Percentiles rank a stretch among this genome's conserved stretches.
These are phyloP conservation scores for Seriola dumerili DNA, from an alignment of 2,113 vertebrate species.

Conservation along the genomic window DNA sequence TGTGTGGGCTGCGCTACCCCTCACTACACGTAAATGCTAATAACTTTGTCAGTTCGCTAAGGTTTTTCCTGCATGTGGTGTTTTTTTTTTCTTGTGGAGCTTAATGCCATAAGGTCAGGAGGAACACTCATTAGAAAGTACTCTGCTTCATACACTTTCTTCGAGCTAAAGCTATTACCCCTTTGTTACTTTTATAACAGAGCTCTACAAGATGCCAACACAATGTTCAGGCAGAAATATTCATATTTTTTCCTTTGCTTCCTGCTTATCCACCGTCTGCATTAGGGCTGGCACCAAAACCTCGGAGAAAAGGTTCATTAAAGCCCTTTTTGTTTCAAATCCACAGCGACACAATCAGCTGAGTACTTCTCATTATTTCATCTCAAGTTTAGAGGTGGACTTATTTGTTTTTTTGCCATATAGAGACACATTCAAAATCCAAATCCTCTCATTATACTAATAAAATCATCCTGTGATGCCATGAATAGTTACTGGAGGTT, in stretches of 20 bases:
- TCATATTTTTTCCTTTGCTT: conserved; percentile 32
- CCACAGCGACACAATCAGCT: conserved; percentile 38
- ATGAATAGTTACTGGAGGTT: background rate
- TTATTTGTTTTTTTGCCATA: conserved; percentile 19
- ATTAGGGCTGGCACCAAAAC: conserved; percentile 44
- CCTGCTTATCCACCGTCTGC: conserved; percentile 34
- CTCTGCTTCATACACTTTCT: conserved; percentile 45
- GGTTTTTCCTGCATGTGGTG: conserved; percentile 75
- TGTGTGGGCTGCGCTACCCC: conserved; percentile 72
- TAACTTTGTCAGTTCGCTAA: conserved; percentile 75
- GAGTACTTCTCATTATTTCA: conserved; percentile 43
- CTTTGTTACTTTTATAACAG: conserved; percentile 51
- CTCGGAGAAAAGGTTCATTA: conserved; percentile 69
- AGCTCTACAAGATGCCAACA: conserved; percentile 33
- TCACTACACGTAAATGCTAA: conserved; percentile 72
- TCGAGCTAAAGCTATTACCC: conserved; percentile 39
- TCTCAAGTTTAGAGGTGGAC: conserved; percentile 15
- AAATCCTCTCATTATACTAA: conserved; percentile 34
- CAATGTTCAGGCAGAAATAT: conserved; percentile 36
- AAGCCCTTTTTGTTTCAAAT: conserved; percentile 58
- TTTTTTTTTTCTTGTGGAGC: conserved; percentile 58
- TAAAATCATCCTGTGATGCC: conserved; percentile 14
- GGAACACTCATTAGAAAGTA: conserved; percentile 72
- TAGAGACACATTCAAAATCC: conserved; percentile 20
- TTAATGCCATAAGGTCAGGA: conserved; percentile 64